These are phyloP conservation scores for Hirtodrosophila histrioides DNA, from an alignment of 2,888 invertebrate genomes.

Conservation along the genomic window DNA sequence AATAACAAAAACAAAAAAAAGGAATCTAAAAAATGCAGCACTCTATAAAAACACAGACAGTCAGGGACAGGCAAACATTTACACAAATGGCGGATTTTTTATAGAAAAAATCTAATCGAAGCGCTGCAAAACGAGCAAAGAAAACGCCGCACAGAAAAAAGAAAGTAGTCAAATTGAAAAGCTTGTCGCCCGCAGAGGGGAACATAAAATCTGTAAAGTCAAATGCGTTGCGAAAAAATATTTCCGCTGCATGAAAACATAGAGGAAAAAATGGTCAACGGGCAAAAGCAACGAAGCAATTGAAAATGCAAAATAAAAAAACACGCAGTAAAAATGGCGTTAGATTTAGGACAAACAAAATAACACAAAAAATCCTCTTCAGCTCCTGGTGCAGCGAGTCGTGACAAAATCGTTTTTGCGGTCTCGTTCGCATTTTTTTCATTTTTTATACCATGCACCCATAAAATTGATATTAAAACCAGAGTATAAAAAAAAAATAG, in stretches of 20 bases:
- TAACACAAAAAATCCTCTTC: slow-evolving; percentile 49
- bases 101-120: slow-evolving; percentile 77
- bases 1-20: slow-evolving; percentile 20
- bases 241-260: slow-evolving; percentile 46
- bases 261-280: slow-evolving; percentile 41
- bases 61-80: slow-evolving; percentile 50
- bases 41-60: slow-evolving; percentile 45
- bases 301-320: slow-evolving; percentile 72
- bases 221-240: slow-evolving; percentile 70
- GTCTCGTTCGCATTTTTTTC: slow-evolving; percentile 60
- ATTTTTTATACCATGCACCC: slow-evolving; percentile 23
- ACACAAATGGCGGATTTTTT: slow-evolving; percentile 58
- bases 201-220: slow-evolving; percentile 58
- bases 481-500: background rate
- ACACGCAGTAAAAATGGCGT: slow-evolving; percentile 55
- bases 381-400: slow-evolving; percentile 41
- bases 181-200: slow-evolving; percentile 26
- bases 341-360: slow-evolving; percentile 73
- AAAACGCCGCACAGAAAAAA: slow-evolving; percentile 34
- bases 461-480: background rate
- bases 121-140: slow-evolving; percentile 52
- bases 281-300: slow-evolving; percentile 53
- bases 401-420: slow-evolving; percentile 63
- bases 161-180: slow-evolving; percentile 51
- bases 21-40: slow-evolving; percentile 13